Evolutionary conservation across 2,888 invertebrate genomes (phyloP).

Genomic region (Troides aeacus): DNA sequence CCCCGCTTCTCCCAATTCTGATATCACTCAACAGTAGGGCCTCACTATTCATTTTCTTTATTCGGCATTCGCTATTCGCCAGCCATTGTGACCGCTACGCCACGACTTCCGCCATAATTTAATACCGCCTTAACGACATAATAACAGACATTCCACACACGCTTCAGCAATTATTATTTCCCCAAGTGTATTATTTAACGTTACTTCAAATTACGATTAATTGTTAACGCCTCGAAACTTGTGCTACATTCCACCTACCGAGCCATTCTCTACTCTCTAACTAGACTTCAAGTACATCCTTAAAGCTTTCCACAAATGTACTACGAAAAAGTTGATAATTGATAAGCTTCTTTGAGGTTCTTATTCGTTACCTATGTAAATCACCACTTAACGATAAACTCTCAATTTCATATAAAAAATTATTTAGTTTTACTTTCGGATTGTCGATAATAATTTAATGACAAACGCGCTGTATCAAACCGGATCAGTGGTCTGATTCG

Average conservation of each 20-base stretch:
- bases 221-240: slow-evolving; percentile 26
- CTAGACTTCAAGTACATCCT: too few relatives aligned
- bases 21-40: too few relatives aligned
- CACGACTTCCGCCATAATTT: slow-evolving; percentile 5
- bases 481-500: slow-evolving; percentile 21
- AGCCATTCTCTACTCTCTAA: neutral
- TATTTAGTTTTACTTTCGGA: too few relatives aligned
- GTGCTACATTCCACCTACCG: slow-evolving; percentile 10
- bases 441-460: slow-evolving; percentile 5
- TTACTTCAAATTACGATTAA: slow-evolving; percentile 26
- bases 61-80: neutral
- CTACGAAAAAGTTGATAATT: too few relatives aligned
- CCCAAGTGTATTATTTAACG: slow-evolving; percentile 24
- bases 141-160: slow-evolving; percentile 26
- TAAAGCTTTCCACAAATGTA: too few relatives aligned
- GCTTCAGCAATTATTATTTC: slow-evolving; percentile 21
- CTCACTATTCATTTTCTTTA: too few relatives aligned
- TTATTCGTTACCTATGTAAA: too few relatives aligned
- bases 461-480: slow-evolving; percentile 6
- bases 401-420: too few relatives aligned
- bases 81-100: neutral
- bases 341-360: too few relatives aligned
- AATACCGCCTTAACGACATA: slow-evolving; percentile 17
- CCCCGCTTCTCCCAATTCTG: too few relatives aligned
- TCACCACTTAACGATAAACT: too few relatives aligned